A percentile compares a stretch with the other conserved stretches of the same genome.
phyloP scores from a whole-genome alignment of 2,113 vertebrate species.

The Istiophorus platypterus region DNA sequence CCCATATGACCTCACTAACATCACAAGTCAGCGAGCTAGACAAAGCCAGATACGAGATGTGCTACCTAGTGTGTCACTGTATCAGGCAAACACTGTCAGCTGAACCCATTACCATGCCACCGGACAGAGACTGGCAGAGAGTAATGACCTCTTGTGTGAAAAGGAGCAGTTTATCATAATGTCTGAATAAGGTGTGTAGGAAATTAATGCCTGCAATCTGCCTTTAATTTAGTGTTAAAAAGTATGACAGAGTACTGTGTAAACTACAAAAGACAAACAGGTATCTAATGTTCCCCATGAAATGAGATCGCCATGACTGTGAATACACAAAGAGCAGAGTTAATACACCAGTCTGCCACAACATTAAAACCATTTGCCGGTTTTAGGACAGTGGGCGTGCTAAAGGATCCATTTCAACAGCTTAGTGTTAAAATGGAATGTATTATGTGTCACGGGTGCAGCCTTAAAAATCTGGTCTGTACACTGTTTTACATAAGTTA shows the following conservation, averaged over 20 bases:
- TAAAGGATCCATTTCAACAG: no score
- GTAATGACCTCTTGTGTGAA: constrained; percentile 18
- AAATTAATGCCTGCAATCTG: constrained; percentile 32
- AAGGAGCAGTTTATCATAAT: constrained; percentile 22
- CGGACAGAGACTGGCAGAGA: constrained; percentile 9
- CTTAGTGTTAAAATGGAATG: no score
- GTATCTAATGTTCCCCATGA: not conserved
- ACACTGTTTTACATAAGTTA: no score
- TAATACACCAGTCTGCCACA: no score
- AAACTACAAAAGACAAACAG: not conserved
- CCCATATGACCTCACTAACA: not conserved
- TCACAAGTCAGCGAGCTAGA: constrained; percentile 9
- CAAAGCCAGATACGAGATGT: not conserved
- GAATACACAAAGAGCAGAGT: not conserved
- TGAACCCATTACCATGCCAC: constrained; percentile 2
- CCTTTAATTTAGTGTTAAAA: not conserved
- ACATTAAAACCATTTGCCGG: no score
- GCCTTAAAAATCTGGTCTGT: no score
- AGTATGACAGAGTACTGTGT: not conserved
- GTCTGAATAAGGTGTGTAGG: not conserved
- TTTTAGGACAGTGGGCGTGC: no score
- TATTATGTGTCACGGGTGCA: no score
- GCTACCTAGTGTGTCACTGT: constrained; percentile 6
- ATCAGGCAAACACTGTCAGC: constrained; percentile 16
- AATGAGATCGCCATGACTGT: not conserved